Base-by-base conservation (phyloP, 2,797 vertebrate genomes). In the Diplodus sargus region DNA sequence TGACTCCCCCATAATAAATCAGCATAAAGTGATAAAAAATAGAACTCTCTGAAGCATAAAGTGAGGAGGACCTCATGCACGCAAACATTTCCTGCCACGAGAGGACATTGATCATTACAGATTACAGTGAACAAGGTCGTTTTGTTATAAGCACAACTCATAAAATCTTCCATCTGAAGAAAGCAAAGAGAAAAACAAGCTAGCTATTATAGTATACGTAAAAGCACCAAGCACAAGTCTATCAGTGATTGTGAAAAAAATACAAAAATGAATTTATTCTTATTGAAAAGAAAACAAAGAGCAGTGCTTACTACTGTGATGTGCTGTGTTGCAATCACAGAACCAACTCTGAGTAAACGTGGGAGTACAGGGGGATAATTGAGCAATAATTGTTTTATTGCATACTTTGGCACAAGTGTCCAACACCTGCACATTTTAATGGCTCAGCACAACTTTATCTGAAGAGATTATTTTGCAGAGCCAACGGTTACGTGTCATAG, bases 381-480 rank as follows among this genome's bases (percentile, higher is more conserved):
- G 28, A 18, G 51, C 52, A 54, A 23, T 67, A 48, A 80, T 49
- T 13, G 10, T 63, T 89, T 85, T 74, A 79, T 47, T 79, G 58
- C 17, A 2, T 49, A 39, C 34, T 23, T 52, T 39, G 23, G 54
- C 47, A 57, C 12, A 61, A 9, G 42, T 22, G 8, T 13, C 25
- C 7, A 30, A 57, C 0, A 65, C 23, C 60, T 64, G 25, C 48
- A 48, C 9, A 5, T 45, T 54, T 34, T n/a, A 69, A 63, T 52
- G 22, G 13, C 10, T 5, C n/a, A 20, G 22, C 39, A 71, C 14
- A 18, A 28, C 42, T 25, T 54, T 54, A 54, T 61, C 42, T 7
- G 5, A 23, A 39, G 30, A 48, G 62, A 72, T 60, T 6, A 23
- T 20, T 62, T 51, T 49, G 9, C 30, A 11, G 12, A 43, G 43